These are phyloP conservation scores for Chelonia mydas DNA, from an alignment of 2,797 vertebrate genomes.

Conservation along the genomic window DNA sequence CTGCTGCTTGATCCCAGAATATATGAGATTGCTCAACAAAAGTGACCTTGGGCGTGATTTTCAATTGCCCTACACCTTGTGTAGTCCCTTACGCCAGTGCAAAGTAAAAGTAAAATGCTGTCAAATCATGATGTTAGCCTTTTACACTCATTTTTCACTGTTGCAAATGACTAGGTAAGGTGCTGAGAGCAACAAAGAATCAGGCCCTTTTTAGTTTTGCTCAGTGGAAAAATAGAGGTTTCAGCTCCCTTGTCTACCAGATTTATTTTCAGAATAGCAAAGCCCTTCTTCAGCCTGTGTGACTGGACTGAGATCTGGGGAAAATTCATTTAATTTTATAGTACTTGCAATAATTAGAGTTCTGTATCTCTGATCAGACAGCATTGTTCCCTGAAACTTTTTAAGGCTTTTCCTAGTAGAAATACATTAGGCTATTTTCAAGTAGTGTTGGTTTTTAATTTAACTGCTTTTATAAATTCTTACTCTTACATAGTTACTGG, in stretches of 20 bases:
- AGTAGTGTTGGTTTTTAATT: neutral
- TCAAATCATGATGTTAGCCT: neutral
- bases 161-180: neutral
- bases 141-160: too few relatives aligned
- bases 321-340: neutral
- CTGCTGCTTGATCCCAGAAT: neutral
- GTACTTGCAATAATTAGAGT: neutral
- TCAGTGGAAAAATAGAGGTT: neutral
- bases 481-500: neutral
- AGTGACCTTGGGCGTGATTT: neutral
- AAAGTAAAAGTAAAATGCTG: neutral
- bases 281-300: neutral
- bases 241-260: neutral
- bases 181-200: neutral
- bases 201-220: neutral
- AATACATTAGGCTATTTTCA: neutral
- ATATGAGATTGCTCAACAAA: neutral
- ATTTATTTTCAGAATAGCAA: neutral
- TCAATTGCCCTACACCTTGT: neutral
- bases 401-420: neutral
- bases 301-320: neutral
- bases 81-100: neutral
- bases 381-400: neutral
- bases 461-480: accelerated
- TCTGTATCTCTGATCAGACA: neutral